Evolutionary conservation across 2,797 vertebrate genomes (phyloP).

Genomic region (Diplodus puntazzo): DNA sequence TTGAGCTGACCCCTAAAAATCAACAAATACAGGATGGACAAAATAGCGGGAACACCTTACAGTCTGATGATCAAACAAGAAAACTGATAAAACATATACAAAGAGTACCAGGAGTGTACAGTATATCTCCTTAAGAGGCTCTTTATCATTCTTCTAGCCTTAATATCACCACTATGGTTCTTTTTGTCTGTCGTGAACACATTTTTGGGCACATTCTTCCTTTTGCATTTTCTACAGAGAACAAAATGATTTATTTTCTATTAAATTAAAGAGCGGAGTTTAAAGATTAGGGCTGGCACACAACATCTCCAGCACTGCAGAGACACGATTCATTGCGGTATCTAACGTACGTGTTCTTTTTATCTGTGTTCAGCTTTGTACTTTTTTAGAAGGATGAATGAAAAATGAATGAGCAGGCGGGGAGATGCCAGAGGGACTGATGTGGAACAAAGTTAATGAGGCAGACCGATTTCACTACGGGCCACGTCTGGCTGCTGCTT

Average conservation of each 20-base stretch:
- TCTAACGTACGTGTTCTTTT: neutral
- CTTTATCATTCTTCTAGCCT: neutral
- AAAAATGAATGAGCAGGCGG: neutral
- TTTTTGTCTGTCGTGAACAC: neutral
- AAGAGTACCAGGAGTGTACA: neutral
- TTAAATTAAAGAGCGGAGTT: neutral
- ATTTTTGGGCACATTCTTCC: neutral
- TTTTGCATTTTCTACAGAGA: neutral
- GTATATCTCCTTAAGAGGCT: neutral
- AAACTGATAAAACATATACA: neutral
- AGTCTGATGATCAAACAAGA: neutral
- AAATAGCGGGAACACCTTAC: neutral
- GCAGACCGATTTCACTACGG: neutral
- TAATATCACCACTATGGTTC: no score
- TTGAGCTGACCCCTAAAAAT: neutral
- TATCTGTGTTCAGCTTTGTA: neutral
- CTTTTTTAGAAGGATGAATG: neutral
- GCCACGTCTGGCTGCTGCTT: constrained; percentile 17
- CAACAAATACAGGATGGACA: neutral
- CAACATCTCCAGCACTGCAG: neutral
- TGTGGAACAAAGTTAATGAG: constrained; percentile 26
- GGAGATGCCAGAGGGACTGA: neutral
- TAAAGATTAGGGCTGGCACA: neutral
- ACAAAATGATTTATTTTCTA: neutral
- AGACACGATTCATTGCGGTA: neutral